Conservation (phyloP, 2,888 invertebrate genomes). For the Phorcus lineatus region DNA sequence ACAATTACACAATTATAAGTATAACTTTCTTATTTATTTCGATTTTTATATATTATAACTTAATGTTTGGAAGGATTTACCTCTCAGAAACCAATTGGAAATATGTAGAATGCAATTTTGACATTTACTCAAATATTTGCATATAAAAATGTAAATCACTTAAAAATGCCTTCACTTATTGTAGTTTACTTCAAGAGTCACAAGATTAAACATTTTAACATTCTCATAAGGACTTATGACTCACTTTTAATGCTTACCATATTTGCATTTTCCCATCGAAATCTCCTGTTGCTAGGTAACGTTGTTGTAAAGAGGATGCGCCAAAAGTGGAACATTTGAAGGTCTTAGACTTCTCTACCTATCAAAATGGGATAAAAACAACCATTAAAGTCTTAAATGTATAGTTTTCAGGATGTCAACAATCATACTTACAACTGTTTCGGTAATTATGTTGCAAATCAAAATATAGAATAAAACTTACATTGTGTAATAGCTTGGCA, state of each 20-base stretch:
- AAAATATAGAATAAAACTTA: conserved; percentile 50
- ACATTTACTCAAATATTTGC: too few species aligned
- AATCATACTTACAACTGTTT: neutral
- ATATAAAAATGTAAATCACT: too few species aligned
- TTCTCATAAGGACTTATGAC: neutral
- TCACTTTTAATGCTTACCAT: conserved; percentile 80
- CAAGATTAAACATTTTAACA: neutral
- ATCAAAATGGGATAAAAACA: conserved; percentile 27
- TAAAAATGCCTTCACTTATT: too few species aligned
- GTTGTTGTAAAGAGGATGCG: conserved; percentile 86
- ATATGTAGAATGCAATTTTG: too few species aligned
- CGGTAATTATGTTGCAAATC: neutral
- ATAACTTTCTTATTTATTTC: too few species aligned
- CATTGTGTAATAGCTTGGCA: conserved; percentile 79
- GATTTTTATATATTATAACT: too few species aligned
- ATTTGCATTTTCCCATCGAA: conserved; percentile 89
- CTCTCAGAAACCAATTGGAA: too few species aligned
- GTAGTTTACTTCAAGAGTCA: too few species aligned
- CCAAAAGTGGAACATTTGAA: conserved; percentile 96
- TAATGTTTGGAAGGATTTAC: too few species aligned
- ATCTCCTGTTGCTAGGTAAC: conserved; percentile 92
- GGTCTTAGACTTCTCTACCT: conserved; percentile 87
- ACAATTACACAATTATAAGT: too few species aligned
- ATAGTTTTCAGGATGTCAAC: neutral
- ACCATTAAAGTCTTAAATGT: too few species aligned